phyloP scores from a whole-genome alignment of 2,797 vertebrate genomes.

The Sparus aurata region DNA sequence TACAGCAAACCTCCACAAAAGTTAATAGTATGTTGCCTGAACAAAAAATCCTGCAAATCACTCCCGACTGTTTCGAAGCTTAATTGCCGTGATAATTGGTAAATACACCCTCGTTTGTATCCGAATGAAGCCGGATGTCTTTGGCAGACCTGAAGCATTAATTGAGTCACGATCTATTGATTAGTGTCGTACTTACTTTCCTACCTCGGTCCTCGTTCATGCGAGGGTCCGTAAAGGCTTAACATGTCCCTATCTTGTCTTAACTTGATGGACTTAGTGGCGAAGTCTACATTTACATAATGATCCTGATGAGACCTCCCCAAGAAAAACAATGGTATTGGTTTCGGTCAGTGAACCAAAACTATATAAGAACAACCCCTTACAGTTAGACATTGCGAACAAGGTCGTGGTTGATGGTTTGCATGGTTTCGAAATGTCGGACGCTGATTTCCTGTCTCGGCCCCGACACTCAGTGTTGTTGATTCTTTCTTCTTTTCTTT shows the following conservation, averaged over 20 bases:
- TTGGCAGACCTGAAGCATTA: background rate
- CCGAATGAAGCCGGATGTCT: constrained; percentile 13
- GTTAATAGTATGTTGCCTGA: background rate
- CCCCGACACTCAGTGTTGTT: too few relatives aligned
- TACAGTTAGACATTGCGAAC: too few relatives aligned
- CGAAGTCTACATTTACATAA: too few relatives aligned
- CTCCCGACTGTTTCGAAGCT: background rate
- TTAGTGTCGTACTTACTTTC: background rate
- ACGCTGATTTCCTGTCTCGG: too few relatives aligned
- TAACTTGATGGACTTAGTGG: too few relatives aligned
- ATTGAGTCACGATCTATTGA: background rate
- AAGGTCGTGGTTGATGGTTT: background rate
- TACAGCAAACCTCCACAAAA: background rate
- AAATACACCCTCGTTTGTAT: constrained; percentile 1
- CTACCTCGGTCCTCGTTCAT: constrained; percentile 1
- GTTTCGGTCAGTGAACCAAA: background rate
- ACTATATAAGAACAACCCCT: too few relatives aligned
- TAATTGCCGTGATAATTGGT: background rate
- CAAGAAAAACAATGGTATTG: background rate
- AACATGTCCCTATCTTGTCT: background rate
- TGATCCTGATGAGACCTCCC: background rate
- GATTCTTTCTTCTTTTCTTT: background rate
- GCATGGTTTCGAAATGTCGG: too few relatives aligned
- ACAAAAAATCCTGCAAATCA: background rate
- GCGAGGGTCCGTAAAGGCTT: constrained; percentile 2